Conservation (phyloP, 2,888 invertebrate species). For the Deladenus siricidicola region DNA sequence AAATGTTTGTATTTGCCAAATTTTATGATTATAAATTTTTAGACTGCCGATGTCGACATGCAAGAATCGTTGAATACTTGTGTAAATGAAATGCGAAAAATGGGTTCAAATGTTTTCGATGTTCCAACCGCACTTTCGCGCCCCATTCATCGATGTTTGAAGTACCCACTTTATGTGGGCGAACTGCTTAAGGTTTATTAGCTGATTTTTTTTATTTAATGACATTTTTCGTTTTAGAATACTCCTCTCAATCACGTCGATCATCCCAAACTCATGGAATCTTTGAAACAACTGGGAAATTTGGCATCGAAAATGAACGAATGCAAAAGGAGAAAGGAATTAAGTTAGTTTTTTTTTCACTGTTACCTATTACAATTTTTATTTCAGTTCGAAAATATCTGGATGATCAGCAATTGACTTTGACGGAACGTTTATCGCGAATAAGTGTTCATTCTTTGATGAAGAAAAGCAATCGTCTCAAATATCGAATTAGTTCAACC, state of each 20-base stretch:
- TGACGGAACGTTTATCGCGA: slow-evolving; percentile 31
- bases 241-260: slow-evolving; percentile 44
- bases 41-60: slow-evolving; percentile 16
- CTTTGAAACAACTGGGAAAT: slow-evolving; percentile 43
- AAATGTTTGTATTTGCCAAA: background rate
- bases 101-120: slow-evolving; percentile 36
- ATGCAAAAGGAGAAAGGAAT: slow-evolving; percentile 43
- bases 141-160: slow-evolving; percentile 45
- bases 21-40: too few species aligned
- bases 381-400: slow-evolving; percentile 40
- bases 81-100: slow-evolving; percentile 26
- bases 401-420: slow-evolving; percentile 27
- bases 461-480: slow-evolving; percentile 46
- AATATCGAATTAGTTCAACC: slow-evolving; percentile 43
- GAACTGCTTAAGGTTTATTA: slow-evolving; percentile 37
- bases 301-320: slow-evolving; percentile 51
- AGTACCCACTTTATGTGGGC: slow-evolving; percentile 46
- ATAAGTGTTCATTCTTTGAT: slow-evolving; percentile 44
- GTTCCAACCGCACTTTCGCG: slow-evolving; percentile 41
- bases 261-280: slow-evolving; percentile 47
- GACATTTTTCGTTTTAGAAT: slow-evolving; percentile 21
- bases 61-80: slow-evolving; percentile 33
- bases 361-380: background rate
- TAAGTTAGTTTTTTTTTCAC: slow-evolving; percentile 25
- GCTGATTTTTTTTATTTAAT: background rate